Evolutionary conservation across 2,113 vertebrate genomes (phyloP), one percentile per base, ranked within the genome.

Genomic region (Bucco capensis): DNA sequence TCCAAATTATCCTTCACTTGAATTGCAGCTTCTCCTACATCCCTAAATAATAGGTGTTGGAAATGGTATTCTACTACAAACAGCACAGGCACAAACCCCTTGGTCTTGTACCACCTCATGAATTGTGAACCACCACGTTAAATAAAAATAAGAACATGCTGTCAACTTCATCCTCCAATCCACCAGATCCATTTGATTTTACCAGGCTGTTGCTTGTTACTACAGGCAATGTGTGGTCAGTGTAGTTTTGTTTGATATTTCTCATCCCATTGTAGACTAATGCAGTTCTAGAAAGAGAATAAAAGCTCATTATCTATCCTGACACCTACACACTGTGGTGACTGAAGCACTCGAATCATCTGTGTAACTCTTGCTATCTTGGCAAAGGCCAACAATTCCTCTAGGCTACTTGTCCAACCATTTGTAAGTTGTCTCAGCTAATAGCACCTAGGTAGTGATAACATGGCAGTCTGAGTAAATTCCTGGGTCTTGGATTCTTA

Each of bases 301-400:
- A 46, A 80, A 80, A 50, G 71, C 27, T 89, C 56, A 42, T 91
- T 93, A 89, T 86, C 91, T 72, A 54, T 40, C 79, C 83, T 89
- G 95, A 94, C 93, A 94, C 88, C 85, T 83, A 47, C 51, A 58
- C 71, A 23, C 75, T 8, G 8, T 1, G 2, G n/a, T 92, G 89
- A 91, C 79, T 6, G 6, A 66, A 54, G 66, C 91, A 80, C 93
- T 90, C 8, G 42, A n/a, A 30, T 54, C 89, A 46, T 38, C 82
- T 60, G 3, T 22, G 37, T 42, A 91, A 12, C 78, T 88, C 58
- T 28, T 89, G n/a, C 82, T 51, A n/a, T 80, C 93, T 51, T 89
- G 85, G 94, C 88, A 94, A 95, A 95, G 93, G 92, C 82, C 88
- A 91, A 46, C 82, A 47, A 33, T 15, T 77, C 93, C 94, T 91